Evolutionary conservation across 2,888 invertebrate genomes (phyloP).

Genomic region (Amphipoea lucens): DNA sequence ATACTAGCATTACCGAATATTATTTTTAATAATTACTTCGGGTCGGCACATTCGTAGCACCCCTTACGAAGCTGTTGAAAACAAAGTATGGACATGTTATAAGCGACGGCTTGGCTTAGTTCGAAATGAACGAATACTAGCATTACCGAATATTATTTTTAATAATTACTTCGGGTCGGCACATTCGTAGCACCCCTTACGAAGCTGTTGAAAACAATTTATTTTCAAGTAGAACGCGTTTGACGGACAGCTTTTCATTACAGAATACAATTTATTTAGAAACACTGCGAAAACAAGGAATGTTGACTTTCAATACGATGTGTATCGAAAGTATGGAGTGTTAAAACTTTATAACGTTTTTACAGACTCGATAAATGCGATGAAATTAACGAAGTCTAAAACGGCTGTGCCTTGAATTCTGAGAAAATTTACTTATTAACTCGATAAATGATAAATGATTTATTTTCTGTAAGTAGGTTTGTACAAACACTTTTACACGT

Average conservation of each 20-base stretch:
- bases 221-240: slow-evolving; percentile 28
- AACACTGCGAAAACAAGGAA: slow-evolving; percentile 13
- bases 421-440: background rate
- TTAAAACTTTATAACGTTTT: background rate
- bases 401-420: background rate
- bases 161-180: too few relatives aligned
- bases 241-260: slow-evolving; percentile 54
- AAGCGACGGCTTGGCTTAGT: too few relatives aligned
- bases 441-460: background rate
- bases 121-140: too few relatives aligned
- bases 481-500: too few relatives aligned
- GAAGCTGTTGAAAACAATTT: slow-evolving; percentile 43
- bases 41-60: too few relatives aligned
- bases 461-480: too few relatives aligned
- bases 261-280: slow-evolving; percentile 51
- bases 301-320: background rate
- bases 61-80: too few relatives aligned
- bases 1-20: too few relatives aligned
- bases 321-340: background rate
- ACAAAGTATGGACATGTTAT: too few relatives aligned
- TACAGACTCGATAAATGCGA: background rate
- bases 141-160: too few relatives aligned
- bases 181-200: background rate
- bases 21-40: too few relatives aligned
- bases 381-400: background rate